Evolutionary conservation across 2,888 invertebrate species (phyloP).

Genomic region (Elegia similella): DNA sequence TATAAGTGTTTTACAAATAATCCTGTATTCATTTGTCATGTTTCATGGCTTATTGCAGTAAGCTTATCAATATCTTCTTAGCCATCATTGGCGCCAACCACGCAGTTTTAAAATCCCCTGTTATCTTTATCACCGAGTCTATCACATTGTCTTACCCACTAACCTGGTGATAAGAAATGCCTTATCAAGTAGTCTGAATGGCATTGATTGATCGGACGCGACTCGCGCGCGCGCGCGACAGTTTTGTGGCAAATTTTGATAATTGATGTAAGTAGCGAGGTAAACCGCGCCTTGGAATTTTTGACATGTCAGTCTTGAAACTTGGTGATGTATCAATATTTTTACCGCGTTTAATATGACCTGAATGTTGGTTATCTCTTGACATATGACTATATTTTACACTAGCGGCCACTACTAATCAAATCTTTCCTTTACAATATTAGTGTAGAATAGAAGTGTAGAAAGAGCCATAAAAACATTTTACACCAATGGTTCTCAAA

Average conservation of each 20-base stretch:
- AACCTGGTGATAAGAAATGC: slow-evolving; percentile 55
- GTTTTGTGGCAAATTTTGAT: background rate
- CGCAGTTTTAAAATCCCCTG: slow-evolving; percentile 19
- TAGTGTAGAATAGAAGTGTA: too few species aligned
- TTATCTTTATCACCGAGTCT: slow-evolving; percentile 23
- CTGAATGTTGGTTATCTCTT: too few species aligned
- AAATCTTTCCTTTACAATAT: too few species aligned
- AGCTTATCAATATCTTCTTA: background rate
- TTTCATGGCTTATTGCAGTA: background rate
- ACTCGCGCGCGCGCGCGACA: slow-evolving; percentile 17
- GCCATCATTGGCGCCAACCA: slow-evolving; percentile 17
- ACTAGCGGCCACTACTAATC: too few species aligned
- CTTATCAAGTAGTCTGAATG: slow-evolving; percentile 31
- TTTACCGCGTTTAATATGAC: too few species aligned
- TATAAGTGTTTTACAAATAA: too few species aligned
- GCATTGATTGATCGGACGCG: slow-evolving; percentile 56
- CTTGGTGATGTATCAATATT: background rate
- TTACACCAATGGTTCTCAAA: too few species aligned
- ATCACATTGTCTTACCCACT: slow-evolving; percentile 56
- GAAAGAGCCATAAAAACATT: too few species aligned
- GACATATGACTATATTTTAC: too few species aligned
- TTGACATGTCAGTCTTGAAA: background rate
- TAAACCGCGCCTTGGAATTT: background rate
- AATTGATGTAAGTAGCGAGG: background rate
- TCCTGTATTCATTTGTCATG: too few species aligned